Base-by-base conservation (phyloP, 2,113 vertebrate genomes). In the Pseudorasbora parva region DNA sequence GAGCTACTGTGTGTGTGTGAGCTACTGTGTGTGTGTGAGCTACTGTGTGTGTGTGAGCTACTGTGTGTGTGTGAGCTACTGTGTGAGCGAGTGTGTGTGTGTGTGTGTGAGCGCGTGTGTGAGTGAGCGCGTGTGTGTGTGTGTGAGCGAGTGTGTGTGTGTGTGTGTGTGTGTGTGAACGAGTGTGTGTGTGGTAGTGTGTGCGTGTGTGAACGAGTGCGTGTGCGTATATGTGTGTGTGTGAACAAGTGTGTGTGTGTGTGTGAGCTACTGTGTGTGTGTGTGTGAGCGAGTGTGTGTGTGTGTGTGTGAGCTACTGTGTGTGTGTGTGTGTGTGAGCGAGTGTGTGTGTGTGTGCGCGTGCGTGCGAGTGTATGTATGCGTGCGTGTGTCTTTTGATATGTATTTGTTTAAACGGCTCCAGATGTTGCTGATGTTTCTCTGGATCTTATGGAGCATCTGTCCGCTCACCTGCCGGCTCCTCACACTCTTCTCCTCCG, bases 401-500 rank as follows among this genome's bases (percentile, higher is more conserved):
- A 49, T 88, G 77, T 86, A 86, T 92, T 91, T 90, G 87, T 88
- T 76, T 49, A 47, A 27, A 21, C 60, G 43, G 82, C 78, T 90
- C 92, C 92, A 93, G 92, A 91, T 93, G 91, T 92, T 93, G 90
- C 87, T 89, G 89, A 89, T 86, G 90, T 81, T 68, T 12, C 59
- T 41, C 27, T 60, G 81, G 19, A 51, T 17, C 21, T 51, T 37
- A 41, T 85, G 86, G 88, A 93, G 92, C 92, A 93, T 93, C 91
- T 93, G 92, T 86, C 87, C 82, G 88, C 88, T 91, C 92, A 91
- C 92, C 91, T 93, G 51, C 91, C 27, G 33, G 30, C 68, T 30
- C 66, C 15, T 27, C 19, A 54, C 49, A 6, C 49, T 19, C 49
- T 7, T 47, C 41, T 75, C 57, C 76, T 66, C 82, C 7, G 33